Evolutionary conservation across 2,113 vertebrate genomes (phyloP).

Genomic region (Helogale parvula): DNA sequence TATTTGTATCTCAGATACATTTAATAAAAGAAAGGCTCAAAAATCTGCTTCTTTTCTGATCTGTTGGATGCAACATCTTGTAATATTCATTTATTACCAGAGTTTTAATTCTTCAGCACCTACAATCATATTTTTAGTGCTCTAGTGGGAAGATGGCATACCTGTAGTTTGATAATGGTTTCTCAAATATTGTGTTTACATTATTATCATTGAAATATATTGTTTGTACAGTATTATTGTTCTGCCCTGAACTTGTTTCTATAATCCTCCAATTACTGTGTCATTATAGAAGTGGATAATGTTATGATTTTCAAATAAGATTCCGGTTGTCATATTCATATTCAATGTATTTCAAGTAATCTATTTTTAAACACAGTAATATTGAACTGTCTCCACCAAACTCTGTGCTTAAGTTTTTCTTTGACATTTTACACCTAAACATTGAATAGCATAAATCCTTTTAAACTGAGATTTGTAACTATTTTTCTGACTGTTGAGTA

Average conservation of each 20-base stretch:
- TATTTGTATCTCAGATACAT: conserved; percentile 1
- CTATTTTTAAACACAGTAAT: conserved; percentile 50
- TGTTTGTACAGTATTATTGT: conserved; percentile 61
- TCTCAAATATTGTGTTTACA: conserved; percentile 54
- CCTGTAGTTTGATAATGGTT: conserved; percentile 48
- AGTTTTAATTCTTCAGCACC: conserved; percentile 30
- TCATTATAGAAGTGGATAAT: conserved; percentile 58
- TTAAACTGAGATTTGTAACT: conserved; percentile 66
- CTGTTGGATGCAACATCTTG: background rate
- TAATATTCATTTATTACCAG: conserved; percentile 62
- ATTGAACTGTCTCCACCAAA: conserved; percentile 50
- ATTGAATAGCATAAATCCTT: conserved; percentile 54
- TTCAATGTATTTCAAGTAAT: conserved; percentile 54
- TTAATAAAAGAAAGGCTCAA: background rate
- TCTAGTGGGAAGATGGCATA: background rate
- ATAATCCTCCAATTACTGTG: conserved; percentile 27
- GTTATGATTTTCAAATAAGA: conserved; percentile 64
- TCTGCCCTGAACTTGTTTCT: conserved; percentile 29
- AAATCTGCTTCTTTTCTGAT: conserved; percentile 29
- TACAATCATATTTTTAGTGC: conserved; percentile 26
- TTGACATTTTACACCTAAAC: conserved; percentile 51
- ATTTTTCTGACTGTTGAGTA: conserved; percentile 51
- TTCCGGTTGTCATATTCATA: conserved; percentile 62
- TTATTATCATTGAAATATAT: conserved; percentile 53
- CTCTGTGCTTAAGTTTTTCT: conserved; percentile 56